These are phyloP conservation scores for Hypercompe scribonia DNA, from an alignment of 2,888 invertebrate species.

Conservation along the genomic window DNA sequence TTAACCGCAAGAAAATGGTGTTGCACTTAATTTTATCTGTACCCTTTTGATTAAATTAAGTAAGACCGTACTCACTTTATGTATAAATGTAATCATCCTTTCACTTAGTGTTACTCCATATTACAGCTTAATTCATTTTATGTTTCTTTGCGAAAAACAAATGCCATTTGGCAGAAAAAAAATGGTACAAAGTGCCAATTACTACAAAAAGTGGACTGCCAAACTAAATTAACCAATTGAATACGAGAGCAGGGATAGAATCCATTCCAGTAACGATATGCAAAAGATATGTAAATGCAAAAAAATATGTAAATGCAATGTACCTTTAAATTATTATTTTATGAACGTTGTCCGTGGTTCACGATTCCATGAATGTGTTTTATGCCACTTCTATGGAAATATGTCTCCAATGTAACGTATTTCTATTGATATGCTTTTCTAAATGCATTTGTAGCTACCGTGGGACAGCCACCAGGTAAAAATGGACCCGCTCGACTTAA, in stretches of 20 bases:
- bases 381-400: background rate
- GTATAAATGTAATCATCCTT: too few relatives aligned
- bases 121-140: background rate
- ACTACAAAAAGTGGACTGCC: slow-evolving; percentile 1
- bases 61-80: background rate
- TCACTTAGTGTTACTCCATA: background rate
- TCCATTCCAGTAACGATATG: background rate
- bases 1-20: background rate
- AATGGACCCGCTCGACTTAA: too few relatives aligned
- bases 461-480: too few relatives aligned
- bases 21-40: background rate
- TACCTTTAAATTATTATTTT: slow-evolving; percentile 3
- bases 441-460: background rate
- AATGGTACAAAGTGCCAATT: background rate
- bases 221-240: slow-evolving; percentile 12
- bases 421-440: background rate
- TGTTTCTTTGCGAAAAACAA: background rate
- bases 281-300: background rate
- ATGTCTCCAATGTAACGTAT: background rate
- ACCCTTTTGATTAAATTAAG: background rate
- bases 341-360: background rate
- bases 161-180: background rate
- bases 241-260: slow-evolving; percentile 9
- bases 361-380: background rate
- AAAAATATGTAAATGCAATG: slow-evolving; percentile 12